Evolutionary conservation across 1,140 invertebrate species (phyloP), one percentile per base, ranked within the genome.

Genomic region (Carposina sasakii): DNA sequence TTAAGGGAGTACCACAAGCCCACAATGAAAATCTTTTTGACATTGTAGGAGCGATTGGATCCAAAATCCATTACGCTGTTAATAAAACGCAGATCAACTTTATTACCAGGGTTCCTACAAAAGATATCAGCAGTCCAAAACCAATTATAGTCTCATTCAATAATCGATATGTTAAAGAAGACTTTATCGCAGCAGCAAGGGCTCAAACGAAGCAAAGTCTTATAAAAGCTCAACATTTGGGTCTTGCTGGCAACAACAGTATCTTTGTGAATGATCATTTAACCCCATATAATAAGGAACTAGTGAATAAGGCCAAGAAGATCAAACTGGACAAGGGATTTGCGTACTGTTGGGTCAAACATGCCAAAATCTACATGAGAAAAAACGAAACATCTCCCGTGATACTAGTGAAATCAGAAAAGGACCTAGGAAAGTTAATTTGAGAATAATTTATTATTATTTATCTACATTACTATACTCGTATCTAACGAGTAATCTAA

Each of bases 241-340:
- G 28, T 30, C 28, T 30, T 13, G 28, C 28, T n/a, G 28, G 28
- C 28, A 30, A 2, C 2, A 13, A 30, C 12, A n/a, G n/a, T n/a
- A 36, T 36, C 9, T 36, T 16, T 36, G n/a, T 36, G 2, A 36
- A 36, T 16, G 33, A 36, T 36, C 33, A 36, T 17, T 16, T 36
- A 16, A 36, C 33, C 9, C 33, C 33, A 8, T 16, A 16, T 16
- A 13, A 13, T 16, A 36, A 36, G 19, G 16, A 10, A 16, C 33
- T 36, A 9, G 13, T 36, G 2, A 36, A n/a, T 2, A 36, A 36
- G 19, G 33, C 33, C n/a, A 36, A 36, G n/a, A 36, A 36, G 9
- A 36, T 15, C 15, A 19, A 16, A 9, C 8, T 16, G 19, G 33
- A 36, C 2, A 36, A 36, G 33, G 33, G 33, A 9, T 36, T 36